A percentile compares a stretch with the other conserved stretches of the same genome.
phyloP scores from a whole-genome alignment of 2,113 vertebrate species.

The Solea senegalensis region DNA sequence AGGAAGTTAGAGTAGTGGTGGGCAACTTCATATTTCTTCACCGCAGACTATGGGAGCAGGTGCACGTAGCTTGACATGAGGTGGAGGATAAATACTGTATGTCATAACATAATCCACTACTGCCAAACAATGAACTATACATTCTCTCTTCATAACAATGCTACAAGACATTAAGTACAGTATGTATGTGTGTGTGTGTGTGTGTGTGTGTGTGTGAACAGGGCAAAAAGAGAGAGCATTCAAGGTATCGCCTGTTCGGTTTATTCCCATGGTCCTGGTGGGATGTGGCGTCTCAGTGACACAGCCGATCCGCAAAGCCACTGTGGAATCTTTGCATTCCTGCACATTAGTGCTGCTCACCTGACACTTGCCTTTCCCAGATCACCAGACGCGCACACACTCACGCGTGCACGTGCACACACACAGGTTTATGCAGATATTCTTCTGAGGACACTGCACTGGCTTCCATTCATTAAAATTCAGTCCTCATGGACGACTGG shows the following conservation, averaged over 20 bases:
- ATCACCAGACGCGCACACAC: slow-evolving; percentile 43
- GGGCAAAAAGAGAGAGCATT: slow-evolving; percentile 49
- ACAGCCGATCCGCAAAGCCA: slow-evolving; percentile 78
- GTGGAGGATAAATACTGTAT: slow-evolving; percentile 43
- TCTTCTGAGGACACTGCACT: too few species aligned
- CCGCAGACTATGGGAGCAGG: slow-evolving; percentile 33
- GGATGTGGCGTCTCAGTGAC: slow-evolving; percentile 66
- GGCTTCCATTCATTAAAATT: too few species aligned
- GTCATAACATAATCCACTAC: slow-evolving; percentile 52
- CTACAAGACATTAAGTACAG: slow-evolving; percentile 21
- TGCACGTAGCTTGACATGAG: slow-evolving; percentile 32
- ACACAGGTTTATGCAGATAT: slow-evolving; percentile 3
- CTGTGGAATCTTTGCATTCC: slow-evolving; percentile 81
- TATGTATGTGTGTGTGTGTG: slow-evolving; percentile 32
- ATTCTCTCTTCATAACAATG: slow-evolving; percentile 45
- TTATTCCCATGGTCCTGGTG: slow-evolving; percentile 75
- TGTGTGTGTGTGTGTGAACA: slow-evolving; percentile 34
- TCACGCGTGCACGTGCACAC: slow-evolving; percentile 27
- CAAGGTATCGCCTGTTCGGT: slow-evolving; percentile 64
- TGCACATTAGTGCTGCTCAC: slow-evolving; percentile 82
- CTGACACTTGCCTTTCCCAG: slow-evolving; percentile 75
- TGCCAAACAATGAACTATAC: slow-evolving; percentile 35
- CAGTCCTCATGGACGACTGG: too few species aligned
- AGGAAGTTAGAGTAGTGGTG: not conserved
- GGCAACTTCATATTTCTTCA: not conserved